Evolutionary conservation across 2,797 vertebrate genomes (phyloP), one percentile per base, ranked within the genome.

Genomic region (Brachyrhaphis roseni): DNA sequence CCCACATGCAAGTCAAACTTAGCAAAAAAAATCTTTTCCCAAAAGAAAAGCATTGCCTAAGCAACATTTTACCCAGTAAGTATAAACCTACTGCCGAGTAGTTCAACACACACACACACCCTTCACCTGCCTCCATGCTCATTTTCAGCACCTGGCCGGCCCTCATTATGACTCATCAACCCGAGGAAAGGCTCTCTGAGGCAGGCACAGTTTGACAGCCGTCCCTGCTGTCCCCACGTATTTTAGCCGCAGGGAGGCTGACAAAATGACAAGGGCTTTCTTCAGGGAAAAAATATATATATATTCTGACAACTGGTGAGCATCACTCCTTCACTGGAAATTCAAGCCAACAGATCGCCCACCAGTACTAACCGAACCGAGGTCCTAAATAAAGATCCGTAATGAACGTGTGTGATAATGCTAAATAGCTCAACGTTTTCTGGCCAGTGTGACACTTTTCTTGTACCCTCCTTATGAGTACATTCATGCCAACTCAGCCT

Each of bases 141-240:
- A 81, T 90, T 89, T 85, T 11, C 84, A 87, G 82, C 86, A 92
- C 90, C 88, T 92, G 90, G 82, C 76, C 76, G 72, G 87, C 76
- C 84, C 88, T 92, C 88, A 87, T 92, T 93, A 93, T 86, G 88
- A 86, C 88, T 93, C 91, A 91, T 92, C 92, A 93, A 86, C 84
- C 92, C 85, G 11, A 76, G 75, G 76, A 90, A 84, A 90, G 74
- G 82, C 34, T 68, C 87, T 92, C 80, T 88, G 41, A 82, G 83
- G 78, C 86, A 84, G 89, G 75, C 83, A 82, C 84, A 88, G 87
- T 90, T 81, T 94, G 93, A 94, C 93, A 93, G 89, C 82, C 87
- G 51, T 91, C 85, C 84, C 84, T 77, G 81, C 85, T 86, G 88
- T 93, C 88, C 88, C 85, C 2, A 74, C 90, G 89, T 85, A 86